Evolutionary conservation across 2,113 vertebrate genomes (phyloP), one percentile per base, ranked within the genome.

Genomic region (Corvus moneduloides): DNA sequence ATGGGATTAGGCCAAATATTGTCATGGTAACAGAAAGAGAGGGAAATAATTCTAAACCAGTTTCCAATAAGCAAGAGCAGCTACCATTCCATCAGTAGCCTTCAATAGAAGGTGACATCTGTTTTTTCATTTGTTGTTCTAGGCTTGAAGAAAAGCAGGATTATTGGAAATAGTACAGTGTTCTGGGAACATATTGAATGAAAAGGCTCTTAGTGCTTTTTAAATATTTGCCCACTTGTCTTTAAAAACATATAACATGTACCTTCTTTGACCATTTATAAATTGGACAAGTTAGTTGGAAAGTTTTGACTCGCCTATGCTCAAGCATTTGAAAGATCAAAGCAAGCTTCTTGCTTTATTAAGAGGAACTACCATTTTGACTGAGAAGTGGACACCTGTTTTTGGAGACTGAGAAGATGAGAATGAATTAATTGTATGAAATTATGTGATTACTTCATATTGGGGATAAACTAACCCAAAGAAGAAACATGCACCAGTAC

Each of bases 51-150:
- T 96, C 93, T 97, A 92, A 97, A 97, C 95, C 67, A 41, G 73
- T 97, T 98, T 98, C 96, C 94, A 97, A 92, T 94, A 97, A 98
- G 95, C 80, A 95, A 96, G 80, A 98, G 84, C 87, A 97, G 92
- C 85, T 97, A 97, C 91, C 80, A 93, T 97, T 97, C 93, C 90
- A 69, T 93, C 97, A 97, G 97, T 93, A 96, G 93, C 86, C 94
- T 95, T 97, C 97, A 97, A 91, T 84, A 96, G 95, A 97, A 96
- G 37, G 90, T 96, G 96, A 97, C 97, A 98, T 98, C 97, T 98
- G 97, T 96, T 98, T 98, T 93, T 93, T 97, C 97, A 97, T 98
- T 98, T 98, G 88, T 95, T 98, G 92, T 97, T 97, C 92, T 95
- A 96, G 71, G 87, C 97, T 97, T 97, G 90, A 97, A 97, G 96